phyloP scores from a whole-genome alignment of 2,888 invertebrate species.

The Sesia apiformis region DNA sequence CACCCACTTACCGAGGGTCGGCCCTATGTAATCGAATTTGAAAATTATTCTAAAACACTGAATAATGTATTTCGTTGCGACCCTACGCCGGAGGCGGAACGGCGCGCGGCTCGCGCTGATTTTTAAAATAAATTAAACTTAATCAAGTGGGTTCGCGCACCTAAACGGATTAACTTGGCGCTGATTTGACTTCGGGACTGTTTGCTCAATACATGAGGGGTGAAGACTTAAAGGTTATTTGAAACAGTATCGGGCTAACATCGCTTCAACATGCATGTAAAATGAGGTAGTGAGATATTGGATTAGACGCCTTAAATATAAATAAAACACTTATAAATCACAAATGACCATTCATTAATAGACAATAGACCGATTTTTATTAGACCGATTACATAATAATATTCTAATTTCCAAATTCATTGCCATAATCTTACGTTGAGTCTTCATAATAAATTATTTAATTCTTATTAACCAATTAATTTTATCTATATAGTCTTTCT shows the following conservation, averaged over 20 bases:
- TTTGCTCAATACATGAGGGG: slow-evolving; percentile 60
- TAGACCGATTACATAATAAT: too few species aligned
- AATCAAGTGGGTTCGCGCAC: slow-evolving; percentile 74
- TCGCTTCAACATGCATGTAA: slow-evolving; percentile 16
- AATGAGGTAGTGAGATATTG: background rate
- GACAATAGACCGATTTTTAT: too few species aligned
- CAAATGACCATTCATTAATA: too few species aligned
- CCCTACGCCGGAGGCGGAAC: slow-evolving; percentile 59
- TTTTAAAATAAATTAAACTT: slow-evolving; percentile 75
- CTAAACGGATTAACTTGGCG: slow-evolving; percentile 73
- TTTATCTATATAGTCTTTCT: too few species aligned
- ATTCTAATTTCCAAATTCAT: too few species aligned
- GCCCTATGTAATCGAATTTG: slow-evolving; percentile 75
- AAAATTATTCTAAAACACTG: slow-evolving; percentile 76
- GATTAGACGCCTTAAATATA: too few species aligned
- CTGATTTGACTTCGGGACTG: slow-evolving; percentile 68
- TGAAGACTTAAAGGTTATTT: slow-evolving; percentile 53
- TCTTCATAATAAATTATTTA: too few species aligned
- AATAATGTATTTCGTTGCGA: slow-evolving; percentile 72
- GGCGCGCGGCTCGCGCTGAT: slow-evolving; percentile 56
- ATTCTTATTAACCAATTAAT: too few species aligned
- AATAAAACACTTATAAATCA: too few species aligned
- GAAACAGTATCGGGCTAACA: slow-evolving; percentile 48
- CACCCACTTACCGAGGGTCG: slow-evolving; percentile 71
- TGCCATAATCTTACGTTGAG: too few species aligned